Evolutionary conservation across 2,113 vertebrate genomes (phyloP).

Genomic region (Zonotrichia leucophrys): DNA sequence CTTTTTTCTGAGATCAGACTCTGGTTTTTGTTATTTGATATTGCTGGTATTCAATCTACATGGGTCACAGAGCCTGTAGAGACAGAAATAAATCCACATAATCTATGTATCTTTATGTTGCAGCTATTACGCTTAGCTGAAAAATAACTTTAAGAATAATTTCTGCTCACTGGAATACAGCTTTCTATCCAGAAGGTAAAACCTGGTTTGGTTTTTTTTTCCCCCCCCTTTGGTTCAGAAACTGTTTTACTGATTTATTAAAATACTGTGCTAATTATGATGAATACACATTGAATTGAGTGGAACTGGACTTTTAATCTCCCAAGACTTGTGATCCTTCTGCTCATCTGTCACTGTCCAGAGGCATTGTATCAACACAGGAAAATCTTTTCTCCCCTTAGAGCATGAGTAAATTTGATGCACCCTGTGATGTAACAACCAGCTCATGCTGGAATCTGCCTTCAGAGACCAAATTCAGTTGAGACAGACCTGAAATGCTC

Average conservation of each 20-base stretch:
- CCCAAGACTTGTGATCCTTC: not conserved
- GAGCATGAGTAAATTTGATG: not conserved
- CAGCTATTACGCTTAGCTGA: not conserved
- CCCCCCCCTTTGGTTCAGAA: not conserved
- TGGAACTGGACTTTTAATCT: not conserved
- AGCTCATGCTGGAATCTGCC: not conserved
- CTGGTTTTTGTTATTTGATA: not conserved
- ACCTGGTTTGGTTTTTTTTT: accelerated
- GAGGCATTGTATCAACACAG: not conserved
- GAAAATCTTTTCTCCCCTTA: not conserved
- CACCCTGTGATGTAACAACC: not conserved
- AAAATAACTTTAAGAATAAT: not conserved
- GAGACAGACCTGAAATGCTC: not conserved
- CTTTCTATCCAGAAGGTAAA: not conserved
- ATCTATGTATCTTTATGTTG: not conserved
- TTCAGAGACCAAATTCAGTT: not conserved
- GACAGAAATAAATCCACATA: not conserved
- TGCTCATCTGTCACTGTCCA: not conserved
- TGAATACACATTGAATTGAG: not conserved
- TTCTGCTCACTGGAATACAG: not conserved
- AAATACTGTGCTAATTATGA: not conserved
- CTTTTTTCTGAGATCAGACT: not conserved
- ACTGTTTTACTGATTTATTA: not conserved
- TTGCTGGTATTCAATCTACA: not conserved
- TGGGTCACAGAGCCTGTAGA: not conserved